These are phyloP conservation scores for Dilophus febrilis DNA, from an alignment of 2,888 invertebrate species.

Conservation along the genomic window DNA sequence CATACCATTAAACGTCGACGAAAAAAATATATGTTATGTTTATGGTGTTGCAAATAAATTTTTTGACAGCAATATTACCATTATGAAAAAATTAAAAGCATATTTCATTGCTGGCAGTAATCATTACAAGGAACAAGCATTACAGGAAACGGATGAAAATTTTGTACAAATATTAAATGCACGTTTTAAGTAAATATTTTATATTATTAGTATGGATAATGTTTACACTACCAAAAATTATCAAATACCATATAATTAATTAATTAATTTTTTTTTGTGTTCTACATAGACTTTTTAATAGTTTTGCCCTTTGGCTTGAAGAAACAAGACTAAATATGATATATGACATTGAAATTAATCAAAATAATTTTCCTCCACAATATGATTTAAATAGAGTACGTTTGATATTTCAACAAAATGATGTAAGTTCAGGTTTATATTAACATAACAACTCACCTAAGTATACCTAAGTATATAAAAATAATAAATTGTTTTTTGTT, in stretches of 20 bases:
- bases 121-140: conserved; percentile 34
- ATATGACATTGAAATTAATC: conserved; percentile 17
- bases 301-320: conserved; percentile 58
- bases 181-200: conserved; percentile 22
- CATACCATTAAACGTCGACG: conserved; percentile 29
- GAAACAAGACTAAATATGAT: conserved; percentile 54
- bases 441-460: too few relatives aligned
- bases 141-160: conserved; percentile 25
- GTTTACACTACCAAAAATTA: background rate
- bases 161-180: conserved; percentile 23
- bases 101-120: conserved; percentile 45
- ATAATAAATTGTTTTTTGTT: background rate
- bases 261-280: conserved; percentile 9
- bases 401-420: conserved; percentile 40
- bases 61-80: conserved; percentile 51
- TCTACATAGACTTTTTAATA: conserved; percentile 45
- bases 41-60: conserved; percentile 54
- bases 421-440: too few relatives aligned
- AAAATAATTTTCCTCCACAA: conserved; percentile 46
- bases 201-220: background rate
- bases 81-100: conserved; percentile 51
- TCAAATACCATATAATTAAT: background rate
- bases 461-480: too few relatives aligned
- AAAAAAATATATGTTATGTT: conserved; percentile 17
- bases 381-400: conserved; percentile 49